Evolutionary conservation across 2,113 vertebrate species (phyloP), one percentile per base, ranked within the genome.

Genomic region (Poecile atricapillus): DNA sequence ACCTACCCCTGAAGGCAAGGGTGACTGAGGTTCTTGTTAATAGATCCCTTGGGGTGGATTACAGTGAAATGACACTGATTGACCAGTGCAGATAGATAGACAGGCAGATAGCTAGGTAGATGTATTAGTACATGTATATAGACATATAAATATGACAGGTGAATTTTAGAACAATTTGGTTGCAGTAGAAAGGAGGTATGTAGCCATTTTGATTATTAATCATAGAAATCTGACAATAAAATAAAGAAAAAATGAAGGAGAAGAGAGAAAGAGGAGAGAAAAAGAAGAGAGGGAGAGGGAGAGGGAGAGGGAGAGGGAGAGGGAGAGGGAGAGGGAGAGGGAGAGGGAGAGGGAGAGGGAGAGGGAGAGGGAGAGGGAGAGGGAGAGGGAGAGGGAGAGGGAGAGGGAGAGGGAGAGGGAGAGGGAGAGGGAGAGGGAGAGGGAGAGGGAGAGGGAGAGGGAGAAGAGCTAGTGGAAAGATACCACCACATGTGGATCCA

Each of bases 171-270:
- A 27, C 17, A 23, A 10, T 23, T 64, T 64, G 31, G 5, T 49
- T 47, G 13, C 49, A 49, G 8, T 35, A 17, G 14, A 35, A 80
- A 31, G 49, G 25, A 47, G 1, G 4, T 31, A 63, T 49, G 20
- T n/a, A 16, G 5, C 10, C 10, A 2, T 77, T 87, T 69, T 28
- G 15, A 22, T 55, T 55, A 28, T 47, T 55, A 55, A 22, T 11
- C 23, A 15, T 64, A 73, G 58, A 55, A 73, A 46, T 63, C 4
- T 46, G 43, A 53, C 13, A 46, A 33, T 37, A 13, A 9, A 23
- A 14, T 4, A 15, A n/a, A 8, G 33, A 10, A 13, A 20, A 22
- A 15, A 2, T 4, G 6, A 41, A 9, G 17, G 5, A 5, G 20
- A 19, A 30, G 49, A 13, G 25, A 10, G 10, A 63, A 18, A 5